Evolutionary conservation across 2,888 invertebrate genomes (phyloP).

Genomic region (Polia nebulosa): DNA sequence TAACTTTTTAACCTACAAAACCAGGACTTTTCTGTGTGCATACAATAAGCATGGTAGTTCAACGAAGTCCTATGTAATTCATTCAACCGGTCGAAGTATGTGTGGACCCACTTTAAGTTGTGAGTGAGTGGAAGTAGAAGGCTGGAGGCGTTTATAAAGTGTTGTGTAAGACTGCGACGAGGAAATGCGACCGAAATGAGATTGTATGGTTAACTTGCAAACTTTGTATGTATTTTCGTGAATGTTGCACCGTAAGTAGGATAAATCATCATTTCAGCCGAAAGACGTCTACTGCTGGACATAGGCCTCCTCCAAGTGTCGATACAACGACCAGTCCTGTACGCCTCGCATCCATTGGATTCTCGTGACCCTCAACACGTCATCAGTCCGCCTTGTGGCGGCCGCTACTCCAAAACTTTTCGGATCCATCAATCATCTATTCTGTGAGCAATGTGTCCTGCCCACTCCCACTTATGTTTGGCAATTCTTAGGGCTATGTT

Average conservation of each 20-base stretch:
- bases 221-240: not conserved
- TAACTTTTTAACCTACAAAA: not conserved
- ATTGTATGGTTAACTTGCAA: not conserved
- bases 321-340: too few relatives aligned
- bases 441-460: too few relatives aligned
- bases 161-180: not conserved
- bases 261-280: too few relatives aligned
- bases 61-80: not conserved
- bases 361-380: too few relatives aligned
- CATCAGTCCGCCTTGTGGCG: too few relatives aligned
- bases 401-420: too few relatives aligned
- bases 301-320: too few relatives aligned
- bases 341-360: too few relatives aligned
- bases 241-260: not conserved
- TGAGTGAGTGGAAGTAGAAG: conserved; percentile 1
- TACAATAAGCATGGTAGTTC: not conserved
- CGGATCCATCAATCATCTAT: too few relatives aligned
- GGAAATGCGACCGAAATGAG: not conserved
- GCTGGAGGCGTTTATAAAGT: conserved; percentile 25
- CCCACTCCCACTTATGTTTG: too few relatives aligned
- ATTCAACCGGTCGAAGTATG: conserved; percentile 1
- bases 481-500: too few relatives aligned
- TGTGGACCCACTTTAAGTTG: conserved; percentile 36
- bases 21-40: not conserved
- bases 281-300: too few relatives aligned